Evolutionary conservation across 2,888 invertebrate species (phyloP), one percentile per base, ranked within the genome.

Genomic region (Dusona sp.): DNA sequence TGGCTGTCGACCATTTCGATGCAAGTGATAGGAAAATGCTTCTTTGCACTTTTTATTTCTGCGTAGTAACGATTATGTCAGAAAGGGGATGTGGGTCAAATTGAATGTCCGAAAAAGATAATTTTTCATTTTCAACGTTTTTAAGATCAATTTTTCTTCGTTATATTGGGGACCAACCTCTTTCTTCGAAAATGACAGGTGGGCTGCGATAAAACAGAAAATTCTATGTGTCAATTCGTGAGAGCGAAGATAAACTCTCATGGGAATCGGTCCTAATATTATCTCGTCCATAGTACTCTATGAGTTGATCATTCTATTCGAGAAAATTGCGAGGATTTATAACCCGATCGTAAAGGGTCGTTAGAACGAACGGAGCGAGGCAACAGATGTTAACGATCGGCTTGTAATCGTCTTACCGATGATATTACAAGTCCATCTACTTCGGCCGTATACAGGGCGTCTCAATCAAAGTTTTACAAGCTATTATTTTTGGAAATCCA

Each of bases 261-360:
- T 70, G 70, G 25, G 45, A 70, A 45, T 70, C 48, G 45, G 7
- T 48, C 8, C 45, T 22, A 38, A 36, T 13, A 70, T 29, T 7
- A 29, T 16, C 38, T 70, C 25, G 25, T 70, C 48, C 42, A 70
- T 70, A 2, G 25, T 48, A 29, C 70, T 45, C 25, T 45, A 48
- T 70, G 73, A n/a, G 51, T 73, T n/a, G 42, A 73, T 78, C 67
- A 51, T 79, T 70, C 38, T 57, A 70, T 38, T 54, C 11, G 79
- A 54, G 54, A 38, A 42, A 79, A 61, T 70, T 25, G 51, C n/a
- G 25, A 36, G 79, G 79, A 79, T 79, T 79, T 79, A 79, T 67
- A 79, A 54, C 54, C 67, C 79, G 79, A 79, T 70, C 79, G 70
- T 79, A 79, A 79, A 79, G 25, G 79, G 65, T 79, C 79, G 79